Evolutionary conservation across 2,888 invertebrate genomes (phyloP).

Genomic region (Neoaliturus tenellus): DNA sequence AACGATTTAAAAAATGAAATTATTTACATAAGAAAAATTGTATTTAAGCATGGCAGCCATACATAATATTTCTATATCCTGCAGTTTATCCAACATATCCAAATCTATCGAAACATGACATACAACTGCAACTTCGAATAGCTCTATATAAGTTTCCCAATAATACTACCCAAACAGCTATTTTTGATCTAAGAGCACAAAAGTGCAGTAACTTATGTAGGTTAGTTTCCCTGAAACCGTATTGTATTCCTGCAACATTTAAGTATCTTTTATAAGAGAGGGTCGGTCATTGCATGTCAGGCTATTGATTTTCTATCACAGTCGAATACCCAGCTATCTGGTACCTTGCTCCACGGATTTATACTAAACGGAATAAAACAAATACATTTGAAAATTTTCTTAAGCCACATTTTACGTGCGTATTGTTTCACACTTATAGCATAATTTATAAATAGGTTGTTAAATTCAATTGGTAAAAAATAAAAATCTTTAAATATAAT

Average conservation of each 20-base stretch:
- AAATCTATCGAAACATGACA: neutral
- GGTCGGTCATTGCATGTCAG: slow-evolving; percentile 12
- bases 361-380: slow-evolving; percentile 16
- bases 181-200: neutral
- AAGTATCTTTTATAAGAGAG: slow-evolving; percentile 20
- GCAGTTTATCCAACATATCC: too few species aligned
- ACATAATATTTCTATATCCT: too few species aligned
- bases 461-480: too few species aligned
- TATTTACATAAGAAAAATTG: too few species aligned
- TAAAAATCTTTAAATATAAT: too few species aligned
- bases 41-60: too few species aligned
- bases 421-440: too few species aligned
- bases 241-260: slow-evolving; percentile 9
- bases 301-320: slow-evolving; percentile 45
- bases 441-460: too few species aligned
- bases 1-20: too few species aligned
- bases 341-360: neutral
- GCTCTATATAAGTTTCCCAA: neutral
- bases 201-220: neutral
- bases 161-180: neutral
- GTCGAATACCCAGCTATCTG: neutral
- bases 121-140: neutral
- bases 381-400: neutral
- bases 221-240: neutral
- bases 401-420: too few species aligned